These are phyloP conservation scores for Heterotis niloticus DNA, from an alignment of 2,113 vertebrate genomes.

Conservation along the genomic window DNA sequence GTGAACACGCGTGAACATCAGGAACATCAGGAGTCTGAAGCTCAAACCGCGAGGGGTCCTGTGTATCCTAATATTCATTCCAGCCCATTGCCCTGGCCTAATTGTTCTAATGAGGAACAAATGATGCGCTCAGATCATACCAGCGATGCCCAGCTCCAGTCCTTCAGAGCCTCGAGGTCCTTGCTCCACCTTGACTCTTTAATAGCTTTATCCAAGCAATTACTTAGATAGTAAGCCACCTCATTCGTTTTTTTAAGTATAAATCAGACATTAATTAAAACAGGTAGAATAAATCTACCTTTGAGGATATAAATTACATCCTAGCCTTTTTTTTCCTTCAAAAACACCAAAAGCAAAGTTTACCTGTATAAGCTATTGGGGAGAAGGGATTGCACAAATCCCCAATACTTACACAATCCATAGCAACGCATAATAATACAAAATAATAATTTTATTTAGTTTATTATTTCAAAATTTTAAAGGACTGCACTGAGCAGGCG, in stretches of 20 bases:
- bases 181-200: no score
- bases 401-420: no score
- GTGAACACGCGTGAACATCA: background rate
- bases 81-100: conserved; percentile 7
- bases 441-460: no score
- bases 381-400: background rate
- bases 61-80: background rate
- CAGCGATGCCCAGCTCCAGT: background rate
- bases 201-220: background rate
- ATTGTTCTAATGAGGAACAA: background rate
- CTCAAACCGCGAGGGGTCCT: background rate
- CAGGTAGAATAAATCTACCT: background rate
- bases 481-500: no score
- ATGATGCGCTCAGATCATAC: conserved; percentile 3
- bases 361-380: background rate
- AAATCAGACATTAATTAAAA: conserved; percentile 15
- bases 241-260: background rate
- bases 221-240: background rate
- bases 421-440: no score
- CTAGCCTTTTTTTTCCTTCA: background rate
- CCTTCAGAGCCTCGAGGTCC: background rate
- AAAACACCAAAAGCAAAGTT: conserved; percentile 1
- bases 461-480: no score
- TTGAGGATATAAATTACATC: background rate
- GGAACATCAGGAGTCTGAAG: background rate